Percentiles rank a stretch among this genome's conserved stretches.
These are phyloP conservation scores for Byasa hedistus DNA, from an alignment of 2,888 invertebrate species.

Conservation along the genomic window DNA sequence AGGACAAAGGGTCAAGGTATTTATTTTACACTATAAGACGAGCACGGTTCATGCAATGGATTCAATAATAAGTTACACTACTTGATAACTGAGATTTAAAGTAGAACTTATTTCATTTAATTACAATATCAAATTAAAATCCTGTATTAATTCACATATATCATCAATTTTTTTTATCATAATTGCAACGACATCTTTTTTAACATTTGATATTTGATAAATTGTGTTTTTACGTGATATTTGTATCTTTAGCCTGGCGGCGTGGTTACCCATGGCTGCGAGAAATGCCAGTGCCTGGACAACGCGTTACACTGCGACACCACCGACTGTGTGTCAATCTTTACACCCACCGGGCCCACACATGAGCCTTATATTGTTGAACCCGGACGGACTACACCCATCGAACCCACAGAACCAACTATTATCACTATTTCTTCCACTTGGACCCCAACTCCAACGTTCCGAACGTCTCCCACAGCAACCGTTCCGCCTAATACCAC, in stretches of 20 bases:
- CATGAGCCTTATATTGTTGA: constrained; percentile 43
- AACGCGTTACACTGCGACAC: constrained; percentile 86
- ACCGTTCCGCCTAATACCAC: constrained; percentile 25
- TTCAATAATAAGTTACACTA: too few species aligned
- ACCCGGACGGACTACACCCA: constrained; percentile 22
- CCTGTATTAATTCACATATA: too few species aligned
- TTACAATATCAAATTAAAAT: too few species aligned
- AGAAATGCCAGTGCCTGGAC: constrained; percentile 89
- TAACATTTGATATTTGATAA: too few species aligned
- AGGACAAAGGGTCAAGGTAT: constrained; percentile 83
- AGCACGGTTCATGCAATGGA: too few species aligned
- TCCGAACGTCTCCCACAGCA: constrained; percentile 6
- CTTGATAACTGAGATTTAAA: too few species aligned
- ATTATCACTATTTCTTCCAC: constrained; percentile 23
- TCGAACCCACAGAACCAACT: constrained; percentile 16
- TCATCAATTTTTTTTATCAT: too few species aligned
- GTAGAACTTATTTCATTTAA: too few species aligned
- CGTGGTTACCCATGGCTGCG: constrained; percentile 81
- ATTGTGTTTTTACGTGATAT: neutral
- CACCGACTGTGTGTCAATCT: constrained; percentile 62
- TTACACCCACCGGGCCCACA: constrained; percentile 42
- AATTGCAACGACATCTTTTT: too few species aligned
- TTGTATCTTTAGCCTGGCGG: constrained; percentile 83
- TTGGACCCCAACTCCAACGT: constrained; percentile 3
- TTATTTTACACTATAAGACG: too few species aligned